Base-by-base conservation (phyloP, 2,797 vertebrate species). In the Strix occidentalis region DNA sequence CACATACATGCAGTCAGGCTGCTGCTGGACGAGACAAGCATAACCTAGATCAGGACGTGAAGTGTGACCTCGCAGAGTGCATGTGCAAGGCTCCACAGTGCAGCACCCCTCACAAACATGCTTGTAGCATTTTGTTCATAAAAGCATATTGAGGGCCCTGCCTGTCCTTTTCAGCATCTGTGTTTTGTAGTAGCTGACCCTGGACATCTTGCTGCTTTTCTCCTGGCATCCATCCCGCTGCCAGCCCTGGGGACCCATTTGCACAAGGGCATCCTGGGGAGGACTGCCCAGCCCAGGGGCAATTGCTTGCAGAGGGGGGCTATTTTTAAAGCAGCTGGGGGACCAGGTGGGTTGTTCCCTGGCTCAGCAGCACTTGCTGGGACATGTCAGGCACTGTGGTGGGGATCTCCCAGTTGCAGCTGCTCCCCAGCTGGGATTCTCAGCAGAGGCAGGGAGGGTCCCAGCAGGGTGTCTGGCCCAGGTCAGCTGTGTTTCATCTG, bases 361-460 rank as follows among this genome's bases (percentile, higher is more conserved):
- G 46, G 16, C 54, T 91, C 90, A 23, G 35, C 63, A 68, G 51
- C 64, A 37, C 84, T 95, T 95, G 91, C 89, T 93, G 92, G 75
- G 93, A 87, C 90, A 58, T 41, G 85, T 89, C 6, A 14, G 71
- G 39, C 3, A 3, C 70, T 1, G 4, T 41, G 60, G 35, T 15
- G 57, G 69, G 84, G 72, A 77, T 92, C 51, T 93, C 83, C 63
- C 75, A 21, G 79, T 28, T 3, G 4, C 96, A 96, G 95, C 95
- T 96, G 85, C 77, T 96, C 43, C 77, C 53, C 51, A 82, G 75
- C 31, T 63, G 2, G 23, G 74, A 25, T 53, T 94, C 82, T 72
- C 46, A 29, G 72, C 3, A 15, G 54, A 77, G 72, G 53, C n/a
- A 43, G 78, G 33, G 56, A 66, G 58, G 17, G n/a, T 57, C 29